Evolutionary conservation across 1,140 invertebrate genomes (phyloP).

Genomic region (Stenopsyche tienmushanensis): DNA sequence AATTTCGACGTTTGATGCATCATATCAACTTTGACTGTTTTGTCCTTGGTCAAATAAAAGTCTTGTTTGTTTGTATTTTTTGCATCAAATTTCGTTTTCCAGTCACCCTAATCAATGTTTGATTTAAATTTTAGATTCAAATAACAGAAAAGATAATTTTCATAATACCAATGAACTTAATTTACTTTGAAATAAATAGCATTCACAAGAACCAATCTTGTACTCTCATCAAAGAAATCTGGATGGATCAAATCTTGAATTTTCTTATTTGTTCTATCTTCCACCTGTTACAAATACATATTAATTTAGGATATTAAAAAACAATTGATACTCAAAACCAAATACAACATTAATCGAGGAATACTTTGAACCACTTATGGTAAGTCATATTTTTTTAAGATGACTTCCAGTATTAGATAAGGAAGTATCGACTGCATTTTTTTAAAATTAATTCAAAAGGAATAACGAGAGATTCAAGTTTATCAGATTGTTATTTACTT

Average conservation of each 20-base stretch:
- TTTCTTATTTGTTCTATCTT: slow-evolving; percentile 37
- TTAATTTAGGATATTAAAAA: too few relatives aligned
- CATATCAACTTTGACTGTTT: slow-evolving; percentile 36
- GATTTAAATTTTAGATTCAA: background rate
- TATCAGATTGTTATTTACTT: too few relatives aligned
- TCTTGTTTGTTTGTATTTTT: slow-evolving; percentile 20
- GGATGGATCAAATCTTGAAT: slow-evolving; percentile 52
- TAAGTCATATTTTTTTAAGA: too few relatives aligned
- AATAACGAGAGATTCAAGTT: too few relatives aligned
- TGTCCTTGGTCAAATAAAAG: slow-evolving; percentile 29
- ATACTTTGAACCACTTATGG: too few relatives aligned
- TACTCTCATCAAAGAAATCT: slow-evolving; percentile 53
- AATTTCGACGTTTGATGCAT: slow-evolving; percentile 33
- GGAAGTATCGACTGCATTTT: too few relatives aligned
- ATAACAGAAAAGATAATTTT: background rate
- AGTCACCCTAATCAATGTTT: slow-evolving; percentile 28
- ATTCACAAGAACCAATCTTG: slow-evolving; percentile 64
- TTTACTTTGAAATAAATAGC: slow-evolving; percentile 76
- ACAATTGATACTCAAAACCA: too few relatives aligned
- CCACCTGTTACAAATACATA: slow-evolving; percentile 30
- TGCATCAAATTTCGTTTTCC: slow-evolving; percentile 29
- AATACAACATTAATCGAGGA: too few relatives aligned
- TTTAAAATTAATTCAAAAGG: too few relatives aligned
- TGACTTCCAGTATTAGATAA: too few relatives aligned
- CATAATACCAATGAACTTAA: background rate